phyloP scores from a whole-genome alignment of 1,140 invertebrate genomes.

The Triops longicaudatus region DNA sequence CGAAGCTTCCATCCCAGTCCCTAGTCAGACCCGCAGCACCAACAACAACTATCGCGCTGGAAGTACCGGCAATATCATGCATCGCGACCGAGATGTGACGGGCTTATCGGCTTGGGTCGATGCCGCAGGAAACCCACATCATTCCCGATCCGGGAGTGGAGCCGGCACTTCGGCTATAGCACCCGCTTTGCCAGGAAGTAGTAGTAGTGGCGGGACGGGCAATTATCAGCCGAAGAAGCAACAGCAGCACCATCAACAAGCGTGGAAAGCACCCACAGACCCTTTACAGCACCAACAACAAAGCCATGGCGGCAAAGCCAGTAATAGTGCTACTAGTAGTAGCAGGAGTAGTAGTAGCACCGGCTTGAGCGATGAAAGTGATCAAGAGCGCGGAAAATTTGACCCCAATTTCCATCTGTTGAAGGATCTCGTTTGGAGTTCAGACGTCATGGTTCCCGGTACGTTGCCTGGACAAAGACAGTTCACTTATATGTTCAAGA shows the following conservation, averaged over 20 bases:
- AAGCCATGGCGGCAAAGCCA: neutral
- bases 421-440: slow-evolving; percentile 7
- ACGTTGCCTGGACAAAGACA: neutral
- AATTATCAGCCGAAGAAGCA: neutral
- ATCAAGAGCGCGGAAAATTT: neutral
- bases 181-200: too few relatives aligned
- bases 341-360: neutral
- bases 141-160: neutral
- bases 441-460: slow-evolving; percentile 10
- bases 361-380: neutral
- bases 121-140: neutral
- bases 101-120: slow-evolving; percentile 7
- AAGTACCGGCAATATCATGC: slow-evolving; percentile 11
- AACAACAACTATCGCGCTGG: neutral
- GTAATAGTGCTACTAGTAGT: neutral
- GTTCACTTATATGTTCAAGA: neutral
- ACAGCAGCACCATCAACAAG: neutral
- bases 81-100: neutral
- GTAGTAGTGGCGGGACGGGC: neutral
- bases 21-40: neutral
- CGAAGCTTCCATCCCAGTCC: slow-evolving; percentile 19
- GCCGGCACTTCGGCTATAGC: neutral
- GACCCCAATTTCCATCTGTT: slow-evolving; percentile 12
- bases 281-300: slow-evolving; percentile 11
- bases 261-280: neutral